Conservation (phyloP, 2,113 vertebrate species). For the Apus apus region DNA sequence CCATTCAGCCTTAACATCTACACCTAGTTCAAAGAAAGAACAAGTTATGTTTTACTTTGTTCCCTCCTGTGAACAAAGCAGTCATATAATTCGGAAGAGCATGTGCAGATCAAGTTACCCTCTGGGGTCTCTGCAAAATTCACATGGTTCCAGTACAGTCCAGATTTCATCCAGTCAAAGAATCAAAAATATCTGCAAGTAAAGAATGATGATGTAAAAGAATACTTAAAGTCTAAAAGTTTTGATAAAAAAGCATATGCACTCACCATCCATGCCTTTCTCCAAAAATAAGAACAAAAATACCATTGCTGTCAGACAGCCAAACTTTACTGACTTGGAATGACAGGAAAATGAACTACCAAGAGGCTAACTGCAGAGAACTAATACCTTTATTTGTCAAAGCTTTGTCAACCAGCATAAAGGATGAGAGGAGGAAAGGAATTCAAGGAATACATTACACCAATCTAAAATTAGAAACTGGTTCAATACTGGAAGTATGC, state of each 20-base stretch:
- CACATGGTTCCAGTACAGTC: background rate
- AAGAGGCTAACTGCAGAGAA: conserved; percentile 43
- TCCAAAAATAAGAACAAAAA: background rate
- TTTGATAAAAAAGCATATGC: background rate
- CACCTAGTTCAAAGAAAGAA: background rate
- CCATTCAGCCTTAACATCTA: background rate
- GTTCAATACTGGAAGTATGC: conserved; percentile 24
- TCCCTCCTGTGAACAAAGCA: background rate
- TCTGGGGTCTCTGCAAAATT: background rate
- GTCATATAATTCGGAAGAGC: background rate
- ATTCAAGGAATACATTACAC: conserved; percentile 45
- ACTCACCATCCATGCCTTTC: background rate
- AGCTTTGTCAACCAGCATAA: conserved; percentile 16
- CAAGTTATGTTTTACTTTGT: background rate
- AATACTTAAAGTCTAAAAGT: background rate
- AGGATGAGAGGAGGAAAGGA: background rate
- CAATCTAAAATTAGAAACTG: conserved; percentile 17
- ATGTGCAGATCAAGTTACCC: background rate
- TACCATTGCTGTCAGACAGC: conserved; percentile 11
- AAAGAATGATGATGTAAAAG: background rate
- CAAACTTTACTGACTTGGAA: conserved; percentile 8
- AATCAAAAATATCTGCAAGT: background rate
- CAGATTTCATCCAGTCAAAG: background rate
- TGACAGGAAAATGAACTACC: conserved; percentile 31
- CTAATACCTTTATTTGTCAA: conserved; percentile 48